These are phyloP conservation scores for Cherax destructor DNA, from an alignment of 1,140 invertebrate species.

Conservation along the genomic window DNA sequence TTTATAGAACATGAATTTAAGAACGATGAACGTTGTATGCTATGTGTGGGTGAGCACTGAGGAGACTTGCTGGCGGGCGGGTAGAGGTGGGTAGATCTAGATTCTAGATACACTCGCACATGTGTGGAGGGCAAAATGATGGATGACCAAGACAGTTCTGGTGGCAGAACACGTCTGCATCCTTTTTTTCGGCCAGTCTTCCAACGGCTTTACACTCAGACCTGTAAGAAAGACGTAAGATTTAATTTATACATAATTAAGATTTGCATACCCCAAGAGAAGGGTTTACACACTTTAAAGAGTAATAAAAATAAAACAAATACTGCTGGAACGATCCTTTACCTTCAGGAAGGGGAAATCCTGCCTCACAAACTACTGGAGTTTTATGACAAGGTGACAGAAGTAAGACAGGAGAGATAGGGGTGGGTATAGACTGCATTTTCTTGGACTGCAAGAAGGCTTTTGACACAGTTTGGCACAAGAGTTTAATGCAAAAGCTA, in stretches of 20 bases:
- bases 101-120: slow-evolving; percentile 70
- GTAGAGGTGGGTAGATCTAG: slow-evolving; percentile 6
- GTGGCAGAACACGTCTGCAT: slow-evolving; percentile 72
- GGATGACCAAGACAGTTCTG: slow-evolving; percentile 72
- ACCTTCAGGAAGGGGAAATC: neutral
- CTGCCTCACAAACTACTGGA: too few species aligned
- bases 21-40: neutral
- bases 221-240: slow-evolving; percentile 77
- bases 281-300: too few species aligned
- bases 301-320: neutral
- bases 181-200: slow-evolving; percentile 77
- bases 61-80: too few species aligned
- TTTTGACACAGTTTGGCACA: too few species aligned
- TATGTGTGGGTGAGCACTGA: neutral
- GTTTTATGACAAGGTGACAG: too few species aligned
- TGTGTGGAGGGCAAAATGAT: slow-evolving; percentile 70
- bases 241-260: neutral
- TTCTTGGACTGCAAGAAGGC: too few species aligned
- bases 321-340: neutral
- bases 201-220: slow-evolving; percentile 86
- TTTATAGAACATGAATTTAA: too few species aligned
- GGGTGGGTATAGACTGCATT: too few species aligned
- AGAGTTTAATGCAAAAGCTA: too few species aligned
- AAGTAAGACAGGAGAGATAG: too few species aligned
- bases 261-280: neutral